These are phyloP conservation scores for Drosophila neonasuta DNA, from an alignment of 2,888 invertebrate genomes.

Conservation along the genomic window DNA sequence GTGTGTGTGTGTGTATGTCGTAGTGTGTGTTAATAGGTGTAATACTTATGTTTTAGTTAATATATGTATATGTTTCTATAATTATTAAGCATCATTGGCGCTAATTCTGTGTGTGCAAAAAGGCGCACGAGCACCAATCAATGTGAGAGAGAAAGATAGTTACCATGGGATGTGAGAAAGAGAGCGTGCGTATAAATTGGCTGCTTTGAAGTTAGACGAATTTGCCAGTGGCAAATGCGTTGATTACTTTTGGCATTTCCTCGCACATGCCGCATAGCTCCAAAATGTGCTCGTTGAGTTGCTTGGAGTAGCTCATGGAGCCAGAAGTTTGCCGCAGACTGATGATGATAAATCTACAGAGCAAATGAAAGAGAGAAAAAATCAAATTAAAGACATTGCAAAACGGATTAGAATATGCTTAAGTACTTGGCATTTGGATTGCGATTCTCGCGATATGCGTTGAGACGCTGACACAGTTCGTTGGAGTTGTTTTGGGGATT, in stretches of 20 bases:
- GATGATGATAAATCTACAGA: constrained; percentile 75
- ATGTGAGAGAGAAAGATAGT: constrained; percentile 20
- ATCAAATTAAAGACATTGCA: not conserved
- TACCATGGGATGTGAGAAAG: constrained; percentile 8
- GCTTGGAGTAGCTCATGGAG: constrained; percentile 74
- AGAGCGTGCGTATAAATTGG: constrained; percentile 8
- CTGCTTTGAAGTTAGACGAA: constrained; percentile 44
- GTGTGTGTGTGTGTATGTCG: not conserved
- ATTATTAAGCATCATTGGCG: constrained; percentile 20
- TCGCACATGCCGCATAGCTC: constrained; percentile 83
- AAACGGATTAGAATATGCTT: constrained; percentile 6
- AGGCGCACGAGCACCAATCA: constrained; percentile 32
- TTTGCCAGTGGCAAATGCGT: constrained; percentile 82
- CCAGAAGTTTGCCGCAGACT: constrained; percentile 71
- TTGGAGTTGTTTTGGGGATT: constrained; percentile 72
- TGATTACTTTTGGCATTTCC: constrained; percentile 83
- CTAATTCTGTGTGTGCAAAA: constrained; percentile 29
- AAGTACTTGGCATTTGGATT: constrained; percentile 78
- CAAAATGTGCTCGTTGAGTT: constrained; percentile 79
- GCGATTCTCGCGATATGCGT: constrained; percentile 71
- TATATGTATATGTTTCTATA: constrained; percentile 26
- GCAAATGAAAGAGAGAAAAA: not conserved
- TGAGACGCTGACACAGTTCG: constrained; percentile 59
- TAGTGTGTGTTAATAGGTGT: not conserved
- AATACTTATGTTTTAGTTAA: constrained; percentile 19